Evolutionary conservation across 2,113 vertebrate species (phyloP).

Genomic region (Lates calcarifer): DNA sequence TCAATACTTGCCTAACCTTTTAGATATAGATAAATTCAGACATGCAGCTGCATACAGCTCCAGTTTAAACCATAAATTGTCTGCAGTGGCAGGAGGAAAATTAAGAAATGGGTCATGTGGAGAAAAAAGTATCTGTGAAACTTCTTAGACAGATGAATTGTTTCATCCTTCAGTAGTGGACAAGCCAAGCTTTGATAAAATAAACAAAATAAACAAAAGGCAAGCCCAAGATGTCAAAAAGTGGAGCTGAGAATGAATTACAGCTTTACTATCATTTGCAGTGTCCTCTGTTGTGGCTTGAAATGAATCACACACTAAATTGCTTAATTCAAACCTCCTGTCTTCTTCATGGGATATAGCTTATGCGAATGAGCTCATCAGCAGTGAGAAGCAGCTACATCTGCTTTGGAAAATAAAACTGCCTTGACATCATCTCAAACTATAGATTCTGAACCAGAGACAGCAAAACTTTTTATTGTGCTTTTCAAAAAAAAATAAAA

Average conservation of each 20-base stretch:
- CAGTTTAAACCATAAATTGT: conserved; percentile 14
- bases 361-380: conserved; percentile 67
- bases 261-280: conserved; percentile 3
- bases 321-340: conserved; percentile 74
- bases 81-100: conserved; percentile 18
- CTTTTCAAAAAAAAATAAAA: background rate
- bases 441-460: conserved; percentile 32
- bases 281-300: conserved; percentile 53
- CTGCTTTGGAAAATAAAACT: conserved; percentile 45
- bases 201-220: conserved; percentile 14
- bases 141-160: background rate
- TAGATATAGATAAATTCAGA: background rate
- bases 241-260: background rate
- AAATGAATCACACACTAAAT: conserved; percentile 46
- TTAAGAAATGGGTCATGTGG: background rate
- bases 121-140: conserved; percentile 10
- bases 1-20: background rate
- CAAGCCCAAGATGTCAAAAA: conserved; percentile 8
- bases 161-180: background rate
- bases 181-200: conserved; percentile 13
- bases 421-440: conserved; percentile 25
- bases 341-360: conserved; percentile 47
- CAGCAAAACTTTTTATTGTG: background rate
- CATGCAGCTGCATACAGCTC: background rate
- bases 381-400: conserved; percentile 37